Conservation (phyloP, 2,797 vertebrate genomes). For the Paguma larvata region DNA sequence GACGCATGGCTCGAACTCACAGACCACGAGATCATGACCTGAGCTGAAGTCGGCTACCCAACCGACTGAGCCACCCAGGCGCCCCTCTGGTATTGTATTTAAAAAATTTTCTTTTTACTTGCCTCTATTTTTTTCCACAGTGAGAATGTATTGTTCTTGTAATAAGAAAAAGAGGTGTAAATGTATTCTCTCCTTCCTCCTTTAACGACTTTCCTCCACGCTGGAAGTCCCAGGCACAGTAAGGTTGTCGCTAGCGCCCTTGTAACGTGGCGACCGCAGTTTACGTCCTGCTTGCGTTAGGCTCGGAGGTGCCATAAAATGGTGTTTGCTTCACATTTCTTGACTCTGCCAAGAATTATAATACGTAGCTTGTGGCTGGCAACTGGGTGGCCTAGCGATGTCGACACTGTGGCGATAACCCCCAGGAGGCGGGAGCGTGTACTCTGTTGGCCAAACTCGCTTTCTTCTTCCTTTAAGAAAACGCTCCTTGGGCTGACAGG, state of each 20-base stretch:
- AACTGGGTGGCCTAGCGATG: background rate
- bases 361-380: background rate
- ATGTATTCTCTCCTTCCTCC: background rate
- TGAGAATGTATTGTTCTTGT: background rate
- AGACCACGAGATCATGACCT: no score
- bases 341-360: background rate
- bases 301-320: background rate
- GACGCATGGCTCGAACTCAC: no score
- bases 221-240: background rate
- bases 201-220: background rate
- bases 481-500: background rate
- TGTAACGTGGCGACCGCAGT: background rate
- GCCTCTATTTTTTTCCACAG: background rate
- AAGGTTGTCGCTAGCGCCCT: no score
- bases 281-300: background rate
- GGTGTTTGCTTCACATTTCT: background rate
- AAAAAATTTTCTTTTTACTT: background rate
- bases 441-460: background rate
- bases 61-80: no score
- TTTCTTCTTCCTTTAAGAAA: constrained; percentile 40
- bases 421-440: accelerated
- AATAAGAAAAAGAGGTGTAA: background rate
- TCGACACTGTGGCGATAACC: background rate
- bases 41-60: no score
- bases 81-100: background rate